These are phyloP conservation scores for Pomacea canaliculata DNA, from an alignment of 2,888 invertebrate species.

Conservation along the genomic window DNA sequence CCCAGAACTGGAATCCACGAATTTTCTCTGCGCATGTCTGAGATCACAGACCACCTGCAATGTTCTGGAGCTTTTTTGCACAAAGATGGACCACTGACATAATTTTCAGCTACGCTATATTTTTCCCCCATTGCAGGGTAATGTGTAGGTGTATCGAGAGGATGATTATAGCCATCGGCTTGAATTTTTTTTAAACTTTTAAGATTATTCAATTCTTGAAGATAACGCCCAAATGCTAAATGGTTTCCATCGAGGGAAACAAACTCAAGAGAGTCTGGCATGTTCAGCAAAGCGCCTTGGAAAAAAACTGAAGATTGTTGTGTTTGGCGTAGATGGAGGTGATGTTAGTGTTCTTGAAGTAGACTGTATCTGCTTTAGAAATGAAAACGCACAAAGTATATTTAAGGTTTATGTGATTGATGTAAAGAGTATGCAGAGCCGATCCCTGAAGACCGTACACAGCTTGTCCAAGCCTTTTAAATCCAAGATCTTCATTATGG, in stretches of 20 bases:
- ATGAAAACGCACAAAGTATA: background rate
- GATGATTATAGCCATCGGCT: background rate
- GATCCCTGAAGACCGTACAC: conserved; percentile 23
- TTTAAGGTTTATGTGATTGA: background rate
- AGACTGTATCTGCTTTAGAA: background rate
- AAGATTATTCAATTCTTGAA: background rate
- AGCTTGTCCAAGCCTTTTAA: conserved; percentile 10
- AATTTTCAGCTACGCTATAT: too few species aligned
- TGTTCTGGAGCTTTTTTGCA: too few species aligned
- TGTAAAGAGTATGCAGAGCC: background rate
- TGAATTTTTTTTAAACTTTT: background rate
- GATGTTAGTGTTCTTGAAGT: background rate
- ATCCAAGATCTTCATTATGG: conserved; percentile 21
- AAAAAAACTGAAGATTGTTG: background rate
- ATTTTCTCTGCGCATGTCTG: too few species aligned
- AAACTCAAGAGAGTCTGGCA: background rate
- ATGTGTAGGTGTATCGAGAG: background rate
- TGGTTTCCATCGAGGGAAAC: background rate
- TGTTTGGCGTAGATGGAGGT: background rate
- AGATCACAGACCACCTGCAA: too few species aligned
- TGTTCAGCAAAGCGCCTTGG: background rate
- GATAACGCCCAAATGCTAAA: background rate
- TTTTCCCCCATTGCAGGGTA: background rate
- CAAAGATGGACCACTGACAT: too few species aligned
- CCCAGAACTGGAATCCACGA: too few species aligned